These are phyloP conservation scores for Polypterus senegalus DNA, from an alignment of 2,113 vertebrate species.

Conservation along the genomic window DNA sequence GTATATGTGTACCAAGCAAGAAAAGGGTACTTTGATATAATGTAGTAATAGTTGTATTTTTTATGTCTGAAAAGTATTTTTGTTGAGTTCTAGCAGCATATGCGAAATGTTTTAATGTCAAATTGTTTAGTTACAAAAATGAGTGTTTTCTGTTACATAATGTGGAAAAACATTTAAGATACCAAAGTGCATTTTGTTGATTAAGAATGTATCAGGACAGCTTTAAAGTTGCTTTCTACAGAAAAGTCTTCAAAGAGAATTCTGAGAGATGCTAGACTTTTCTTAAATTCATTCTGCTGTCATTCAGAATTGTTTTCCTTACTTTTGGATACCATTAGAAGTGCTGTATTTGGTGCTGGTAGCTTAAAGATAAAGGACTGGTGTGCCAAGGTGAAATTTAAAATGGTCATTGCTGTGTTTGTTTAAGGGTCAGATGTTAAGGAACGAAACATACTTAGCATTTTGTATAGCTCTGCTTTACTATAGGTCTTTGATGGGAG, in stretches of 20 bases:
- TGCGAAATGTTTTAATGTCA: constrained; percentile 24
- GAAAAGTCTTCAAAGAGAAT: constrained; percentile 29
- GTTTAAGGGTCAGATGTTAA: too few relatives aligned
- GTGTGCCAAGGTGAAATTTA: too few relatives aligned
- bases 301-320: constrained; percentile 22
- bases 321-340: neutral
- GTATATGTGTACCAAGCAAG: constrained; percentile 57
- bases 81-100: constrained; percentile 57
- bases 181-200: constrained; percentile 86
- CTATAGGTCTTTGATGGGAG: too few relatives aligned
- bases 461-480: too few relatives aligned
- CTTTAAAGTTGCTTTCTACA: constrained; percentile 62
- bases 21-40: constrained; percentile 62
- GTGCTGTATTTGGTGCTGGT: too few relatives aligned
- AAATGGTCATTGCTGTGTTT: too few relatives aligned
- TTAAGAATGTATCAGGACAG: constrained; percentile 66
- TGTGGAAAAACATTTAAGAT: constrained; percentile 47
- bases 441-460: too few relatives aligned
- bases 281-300: constrained; percentile 15
- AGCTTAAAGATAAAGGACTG: too few relatives aligned
- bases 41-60: constrained; percentile 51
- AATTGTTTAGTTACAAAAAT: constrained; percentile 11
- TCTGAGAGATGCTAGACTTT: constrained; percentile 3
- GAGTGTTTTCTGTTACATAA: constrained; percentile 33
- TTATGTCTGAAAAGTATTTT: constrained; percentile 54